Evolutionary conservation across 35 echinoderm and acorn worm genomes (phyloP), one percentile per base, ranked within the genome.

Genomic region (Acanthaster planci): DNA sequence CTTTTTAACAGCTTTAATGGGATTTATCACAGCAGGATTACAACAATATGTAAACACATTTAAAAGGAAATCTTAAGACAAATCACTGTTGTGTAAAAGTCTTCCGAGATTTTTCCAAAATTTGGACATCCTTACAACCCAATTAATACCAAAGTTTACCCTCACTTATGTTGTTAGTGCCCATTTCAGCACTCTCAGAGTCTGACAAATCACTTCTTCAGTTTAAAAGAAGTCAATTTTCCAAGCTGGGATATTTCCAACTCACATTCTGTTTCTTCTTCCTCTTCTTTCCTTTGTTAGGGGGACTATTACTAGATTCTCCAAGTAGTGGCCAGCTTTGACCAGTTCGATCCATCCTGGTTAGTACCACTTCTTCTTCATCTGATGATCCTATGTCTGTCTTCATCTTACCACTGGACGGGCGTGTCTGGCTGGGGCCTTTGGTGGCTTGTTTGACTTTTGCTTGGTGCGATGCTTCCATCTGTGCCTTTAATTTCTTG

Each of bases 241-340:
- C 18, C 60, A 7, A 4, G 3, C n/a, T 27, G n/a, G 32, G 18
- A 7, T 68, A 79, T 2, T 23, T n/a, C 29, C 2, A 42, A 79
- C 42, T 42, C 23, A 42, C 77, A 53, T 26, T 82, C 34, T 50
- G 52, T 53, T 83, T 83, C 53, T 83, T 53, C 40, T 88, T 97
- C 80, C 89, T 99, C 59, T 77, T 90, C 37, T 77, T 90, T 30
- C 84, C 90, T 56, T 91, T 91, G 39, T 78, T 57, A 77, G 52
- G 59, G 22, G 83, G 55, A 39, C 40, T 40, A 14, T 54, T 21
- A 56, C 68, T 85, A 0, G 81, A 77, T 23, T 78, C 52, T 52
- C 92, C 91, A 8, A 85, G 88, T 37, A 99, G 29, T 26, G 96
- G 96, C 87, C 86, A 99, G 51, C 96, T 94, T 78, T 99, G 96